A percentile compares a stretch with the other conserved stretches of the same genome.
phyloP scores from a whole-genome alignment of 2,797 vertebrate species.

The Anas georgica region DNA sequence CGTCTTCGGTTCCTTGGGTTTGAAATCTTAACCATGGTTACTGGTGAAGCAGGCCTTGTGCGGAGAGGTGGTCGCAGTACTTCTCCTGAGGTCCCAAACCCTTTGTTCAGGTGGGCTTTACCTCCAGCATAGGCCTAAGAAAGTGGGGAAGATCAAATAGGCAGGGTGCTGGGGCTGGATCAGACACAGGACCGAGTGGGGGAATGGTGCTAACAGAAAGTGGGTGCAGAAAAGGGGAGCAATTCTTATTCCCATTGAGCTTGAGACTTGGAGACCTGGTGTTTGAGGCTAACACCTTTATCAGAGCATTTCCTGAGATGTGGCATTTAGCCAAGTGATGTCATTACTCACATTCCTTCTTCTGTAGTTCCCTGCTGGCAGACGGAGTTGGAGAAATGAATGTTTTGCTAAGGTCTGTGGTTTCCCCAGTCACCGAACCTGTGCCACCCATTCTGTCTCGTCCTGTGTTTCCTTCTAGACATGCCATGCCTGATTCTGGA shows the following conservation, averaged over 20 bases:
- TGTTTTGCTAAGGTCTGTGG: neutral
- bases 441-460: neutral
- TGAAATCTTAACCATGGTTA: neutral
- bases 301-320: neutral
- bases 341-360: neutral
- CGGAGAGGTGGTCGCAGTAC: neutral
- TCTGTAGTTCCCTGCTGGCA: neutral
- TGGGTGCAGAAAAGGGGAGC: neutral
- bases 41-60: neutral
- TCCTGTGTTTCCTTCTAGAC: neutral
- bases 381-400: neutral
- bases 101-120: neutral
- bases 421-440: neutral
- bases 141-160: neutral
- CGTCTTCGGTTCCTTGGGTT: neutral
- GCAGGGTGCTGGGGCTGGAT: neutral
- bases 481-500: accelerated
- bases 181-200: neutral
- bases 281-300: neutral
- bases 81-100: neutral
- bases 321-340: neutral
- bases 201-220: neutral
- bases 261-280: neutral
- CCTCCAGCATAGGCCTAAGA: neutral
- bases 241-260: neutral